Evolutionary conservation across 2,888 invertebrate genomes (phyloP), one percentile per base, ranked within the genome.

Genomic region (Clanis bilineata): DNA sequence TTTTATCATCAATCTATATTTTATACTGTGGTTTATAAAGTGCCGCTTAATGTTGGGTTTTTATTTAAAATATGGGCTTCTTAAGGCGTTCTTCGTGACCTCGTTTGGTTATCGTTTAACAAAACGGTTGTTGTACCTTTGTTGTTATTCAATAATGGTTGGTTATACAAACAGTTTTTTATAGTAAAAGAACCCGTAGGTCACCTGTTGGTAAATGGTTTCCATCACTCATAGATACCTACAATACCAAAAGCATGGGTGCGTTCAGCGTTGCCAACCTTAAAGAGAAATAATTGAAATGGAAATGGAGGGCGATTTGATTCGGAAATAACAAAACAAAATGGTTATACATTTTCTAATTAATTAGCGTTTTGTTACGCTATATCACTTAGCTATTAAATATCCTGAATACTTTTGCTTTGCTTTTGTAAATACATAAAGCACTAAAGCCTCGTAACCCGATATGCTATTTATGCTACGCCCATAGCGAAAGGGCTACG

Each of bases 1-100:
- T 44, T 39, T 45, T 23, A 4, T 51, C 39, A 58, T 58, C 47
- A 58, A 58, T 58, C 51, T 51, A 51, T 39, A 25, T 58, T 58
- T 58, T 39, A 51, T 51, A 18, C 32, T 10, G 10, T 18, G 41
- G 18, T 41, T 18, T 41, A 10, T 41, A 32, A 23, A 51, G 32
- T 32, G 18, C 9, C 28, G 9, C 7, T 51, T 18, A 51, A 28
- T 28, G n/a, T 51, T 2, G 15, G 28, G n/a, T n/a, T 9, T 32
- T 51, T 47, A 1, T 47, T 47, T 28, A 1, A 18, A 32, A 32
- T 18, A 18, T 32, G 32, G 0, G 1, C 10, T 32, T 28, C 9
- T 1, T 25, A 18, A 1, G 38, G 18, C 18, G 3, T 18, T 7
- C 6, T 41, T 9, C 7, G 18, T 18, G 41, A 18, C 7, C 15